Evolutionary conservation across 2,797 vertebrate species (phyloP).

Genomic region (Peromyscus eremicus): DNA sequence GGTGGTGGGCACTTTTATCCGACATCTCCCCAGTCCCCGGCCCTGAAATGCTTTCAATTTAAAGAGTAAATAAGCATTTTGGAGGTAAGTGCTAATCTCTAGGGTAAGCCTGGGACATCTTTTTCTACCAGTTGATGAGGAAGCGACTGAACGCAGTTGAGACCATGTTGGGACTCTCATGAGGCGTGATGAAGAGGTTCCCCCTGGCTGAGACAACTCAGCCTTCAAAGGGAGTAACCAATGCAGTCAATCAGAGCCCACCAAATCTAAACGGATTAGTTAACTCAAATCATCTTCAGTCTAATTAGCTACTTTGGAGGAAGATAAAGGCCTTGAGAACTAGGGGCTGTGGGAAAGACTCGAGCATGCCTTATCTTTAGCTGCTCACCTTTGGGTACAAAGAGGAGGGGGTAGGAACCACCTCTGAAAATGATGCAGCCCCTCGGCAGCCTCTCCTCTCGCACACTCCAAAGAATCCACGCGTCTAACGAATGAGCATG

Average conservation of each 20-base stretch:
- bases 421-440: not conserved
- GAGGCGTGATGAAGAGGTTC: not conserved
- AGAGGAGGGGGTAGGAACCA: not conserved
- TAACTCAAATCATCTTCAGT: conserved; percentile 54
- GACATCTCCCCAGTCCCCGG: not conserved
- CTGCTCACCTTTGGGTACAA: not conserved
- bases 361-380: not conserved
- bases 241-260: not conserved
- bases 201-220: not conserved
- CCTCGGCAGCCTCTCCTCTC: not conserved
- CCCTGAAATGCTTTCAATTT: not conserved
- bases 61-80: conserved; percentile 17
- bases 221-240: conserved; percentile 31
- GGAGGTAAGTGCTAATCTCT: not conserved
- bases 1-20: not conserved
- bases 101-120: not conserved
- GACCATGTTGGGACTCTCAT: not conserved
- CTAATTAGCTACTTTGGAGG: conserved; percentile 30
- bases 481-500: not conserved
- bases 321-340: not conserved
- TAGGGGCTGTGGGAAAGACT: conserved; percentile 3
- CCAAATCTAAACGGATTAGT: conserved; percentile 32
- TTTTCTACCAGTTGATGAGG: not conserved
- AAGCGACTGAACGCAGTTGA: conserved; percentile 38
- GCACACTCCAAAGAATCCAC: not conserved